A percentile compares a stretch with the other conserved stretches of the same genome.
Conservation (phyloP, 2,888 invertebrate species). For the Cantharis nigra region DNA sequence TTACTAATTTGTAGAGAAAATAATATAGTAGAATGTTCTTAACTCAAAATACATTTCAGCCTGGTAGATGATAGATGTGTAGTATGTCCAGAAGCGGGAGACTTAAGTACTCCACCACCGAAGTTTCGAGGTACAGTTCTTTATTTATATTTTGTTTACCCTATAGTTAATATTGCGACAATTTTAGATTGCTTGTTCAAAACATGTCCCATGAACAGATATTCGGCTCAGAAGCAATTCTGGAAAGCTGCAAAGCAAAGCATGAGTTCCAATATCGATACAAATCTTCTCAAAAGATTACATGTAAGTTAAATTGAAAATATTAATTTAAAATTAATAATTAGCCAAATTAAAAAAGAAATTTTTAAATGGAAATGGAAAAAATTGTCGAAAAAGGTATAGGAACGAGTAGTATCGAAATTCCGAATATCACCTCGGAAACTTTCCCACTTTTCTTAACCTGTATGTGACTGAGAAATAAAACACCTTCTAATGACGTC, state of each 20-base stretch:
- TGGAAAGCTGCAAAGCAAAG: conserved; percentile 95
- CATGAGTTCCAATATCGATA: conserved; percentile 81
- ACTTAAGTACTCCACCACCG: conserved; percentile 93
- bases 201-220: conserved; percentile 94
- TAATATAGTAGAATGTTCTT: no score
- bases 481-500: no score
- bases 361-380: no score
- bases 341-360: no score
- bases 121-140: conserved; percentile 86
- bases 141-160: neutral
- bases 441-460: no score
- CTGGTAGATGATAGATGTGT: conserved; percentile 99
- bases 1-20: no score
- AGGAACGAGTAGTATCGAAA: no score
- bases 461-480: no score
- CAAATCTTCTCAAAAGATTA: conserved; percentile 82
- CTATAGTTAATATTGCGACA: neutral
- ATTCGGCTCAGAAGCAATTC: conserved; percentile 95
- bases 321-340: no score
- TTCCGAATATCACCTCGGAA: no score
- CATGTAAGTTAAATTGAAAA: conserved; percentile 66
- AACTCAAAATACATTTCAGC: conserved; percentile 58
- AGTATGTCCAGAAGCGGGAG: conserved; percentile 97
- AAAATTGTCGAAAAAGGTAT: no score
- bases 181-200: conserved; percentile 86